A percentile compares a stretch with the other conserved stretches of the same genome.
Conservation (phyloP, 2,113 vertebrate species). For the Chionodraco myersi region DNA sequence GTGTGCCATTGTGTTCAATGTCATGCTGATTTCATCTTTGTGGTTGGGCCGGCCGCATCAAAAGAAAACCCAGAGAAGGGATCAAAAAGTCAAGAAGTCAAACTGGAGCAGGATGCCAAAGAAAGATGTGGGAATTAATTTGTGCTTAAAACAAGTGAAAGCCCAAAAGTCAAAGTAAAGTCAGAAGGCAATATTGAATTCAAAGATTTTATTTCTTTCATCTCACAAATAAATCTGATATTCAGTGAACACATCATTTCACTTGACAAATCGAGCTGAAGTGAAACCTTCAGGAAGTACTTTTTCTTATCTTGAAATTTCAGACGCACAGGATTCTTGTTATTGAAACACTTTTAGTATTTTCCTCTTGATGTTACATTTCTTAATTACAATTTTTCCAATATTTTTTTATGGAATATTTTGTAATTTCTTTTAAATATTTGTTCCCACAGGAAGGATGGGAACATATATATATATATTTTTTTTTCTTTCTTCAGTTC, state of each 20-base stretch:
- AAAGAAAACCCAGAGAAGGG: background rate
- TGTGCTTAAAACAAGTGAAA: background rate
- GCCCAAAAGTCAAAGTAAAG: constrained; percentile 13
- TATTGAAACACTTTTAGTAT: background rate
- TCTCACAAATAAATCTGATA: constrained; percentile 8
- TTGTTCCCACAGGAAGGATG: constrained; percentile 20
- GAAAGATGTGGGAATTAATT: background rate
- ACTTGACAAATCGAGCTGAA: constrained; percentile 8
- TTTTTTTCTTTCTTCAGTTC: constrained; percentile 15
- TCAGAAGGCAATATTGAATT: constrained; percentile 16
- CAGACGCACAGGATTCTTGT: background rate
- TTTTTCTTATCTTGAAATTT: constrained; percentile 4
- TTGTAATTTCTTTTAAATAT: constrained; percentile 43
- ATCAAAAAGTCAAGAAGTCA: background rate
- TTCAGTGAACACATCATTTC: background rate
- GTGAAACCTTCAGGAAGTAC: constrained; percentile 39
- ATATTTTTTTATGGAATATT: constrained; percentile 8
- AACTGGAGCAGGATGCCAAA: background rate
- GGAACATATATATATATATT: constrained; percentile 28
- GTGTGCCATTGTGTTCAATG: background rate
- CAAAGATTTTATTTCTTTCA: constrained; percentile 48
- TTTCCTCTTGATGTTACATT: constrained; percentile 5
- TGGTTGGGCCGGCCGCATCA: background rate
- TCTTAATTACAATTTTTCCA: constrained; percentile 38
- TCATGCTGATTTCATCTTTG: background rate